Conservation (phyloP, 2,113 vertebrate species). For the Tinamus guttatus region DNA sequence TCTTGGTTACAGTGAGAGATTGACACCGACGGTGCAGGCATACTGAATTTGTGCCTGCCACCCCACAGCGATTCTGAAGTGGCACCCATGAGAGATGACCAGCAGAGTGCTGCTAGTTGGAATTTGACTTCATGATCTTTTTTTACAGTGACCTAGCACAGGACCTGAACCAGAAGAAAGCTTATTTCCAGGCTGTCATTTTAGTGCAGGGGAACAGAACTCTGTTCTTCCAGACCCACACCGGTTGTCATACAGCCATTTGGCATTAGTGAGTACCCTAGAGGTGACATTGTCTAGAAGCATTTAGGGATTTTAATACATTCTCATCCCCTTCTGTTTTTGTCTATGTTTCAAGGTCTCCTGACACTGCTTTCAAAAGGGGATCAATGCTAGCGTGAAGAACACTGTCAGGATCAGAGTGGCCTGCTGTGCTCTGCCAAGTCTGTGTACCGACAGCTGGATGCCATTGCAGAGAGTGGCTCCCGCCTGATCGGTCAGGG, state of each 20-base stretch:
- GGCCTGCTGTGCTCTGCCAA: neutral
- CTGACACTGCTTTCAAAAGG: neutral
- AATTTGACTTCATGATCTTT: neutral
- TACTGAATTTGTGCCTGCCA: neutral
- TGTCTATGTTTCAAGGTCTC: neutral
- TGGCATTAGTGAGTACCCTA: neutral
- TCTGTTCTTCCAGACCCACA: neutral
- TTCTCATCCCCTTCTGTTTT: neutral
- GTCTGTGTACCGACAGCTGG: fast-evolving
- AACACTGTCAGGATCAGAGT: neutral
- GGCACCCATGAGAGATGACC: neutral
- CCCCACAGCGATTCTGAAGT: neutral
- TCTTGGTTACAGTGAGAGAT: neutral
- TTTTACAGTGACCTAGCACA: neutral
- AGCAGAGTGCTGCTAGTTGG: neutral
- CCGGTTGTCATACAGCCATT: neutral
- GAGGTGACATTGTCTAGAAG: neutral
- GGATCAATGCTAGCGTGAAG: neutral
- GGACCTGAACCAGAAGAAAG: neutral
- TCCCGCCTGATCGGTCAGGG: too few relatives aligned
- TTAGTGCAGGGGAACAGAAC: neutral
- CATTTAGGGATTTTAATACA: neutral
- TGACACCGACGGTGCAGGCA: neutral
- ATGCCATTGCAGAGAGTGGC: fast-evolving
- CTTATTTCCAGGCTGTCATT: neutral